Evolutionary conservation across 2,888 invertebrate species (phyloP).

Genomic region (Hirtodrosophila trivittata): DNA sequence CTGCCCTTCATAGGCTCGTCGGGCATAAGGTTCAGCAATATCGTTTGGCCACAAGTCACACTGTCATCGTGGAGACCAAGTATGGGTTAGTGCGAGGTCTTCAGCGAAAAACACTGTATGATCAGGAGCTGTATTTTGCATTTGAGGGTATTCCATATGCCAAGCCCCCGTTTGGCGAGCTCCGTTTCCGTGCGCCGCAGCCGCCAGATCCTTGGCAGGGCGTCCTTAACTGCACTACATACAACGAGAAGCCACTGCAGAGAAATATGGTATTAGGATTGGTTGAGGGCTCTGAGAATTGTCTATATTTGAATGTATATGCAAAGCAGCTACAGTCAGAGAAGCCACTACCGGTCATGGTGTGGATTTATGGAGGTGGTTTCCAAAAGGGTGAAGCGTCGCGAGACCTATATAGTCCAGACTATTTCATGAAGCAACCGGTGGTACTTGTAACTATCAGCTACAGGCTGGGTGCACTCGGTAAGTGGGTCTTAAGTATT

Average conservation of each 20-base stretch:
- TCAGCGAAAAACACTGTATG: constrained; percentile 72
- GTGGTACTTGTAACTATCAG: constrained; percentile 84
- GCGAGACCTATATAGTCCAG: constrained; percentile 83
- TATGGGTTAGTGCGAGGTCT: constrained; percentile 78
- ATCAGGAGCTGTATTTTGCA: constrained; percentile 71
- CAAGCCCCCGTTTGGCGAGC: constrained; percentile 80
- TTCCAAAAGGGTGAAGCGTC: constrained; percentile 84
- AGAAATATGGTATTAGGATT: constrained; percentile 73
- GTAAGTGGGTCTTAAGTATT: too few species aligned
- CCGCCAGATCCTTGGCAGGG: constrained; percentile 83
- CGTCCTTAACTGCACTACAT: constrained; percentile 82
- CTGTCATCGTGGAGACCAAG: constrained; percentile 63
- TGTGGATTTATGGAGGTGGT: constrained; percentile 85
- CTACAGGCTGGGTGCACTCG: constrained; percentile 84
- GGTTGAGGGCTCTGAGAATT: constrained; percentile 85
- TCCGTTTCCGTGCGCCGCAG: constrained; percentile 83
- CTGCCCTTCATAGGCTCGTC: constrained; percentile 54
- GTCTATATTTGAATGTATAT: constrained; percentile 85
- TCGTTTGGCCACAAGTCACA: constrained; percentile 70
- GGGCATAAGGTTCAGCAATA: constrained; percentile 72
- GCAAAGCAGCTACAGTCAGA: constrained; percentile 64
- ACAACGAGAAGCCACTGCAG: constrained; percentile 79
- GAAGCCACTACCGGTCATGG: constrained; percentile 83
- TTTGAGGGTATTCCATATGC: constrained; percentile 83
- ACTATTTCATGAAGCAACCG: constrained; percentile 84